These are phyloP conservation scores for Erythrolamprus reginae DNA, from an alignment of 2,113 vertebrate species.

Conservation along the genomic window DNA sequence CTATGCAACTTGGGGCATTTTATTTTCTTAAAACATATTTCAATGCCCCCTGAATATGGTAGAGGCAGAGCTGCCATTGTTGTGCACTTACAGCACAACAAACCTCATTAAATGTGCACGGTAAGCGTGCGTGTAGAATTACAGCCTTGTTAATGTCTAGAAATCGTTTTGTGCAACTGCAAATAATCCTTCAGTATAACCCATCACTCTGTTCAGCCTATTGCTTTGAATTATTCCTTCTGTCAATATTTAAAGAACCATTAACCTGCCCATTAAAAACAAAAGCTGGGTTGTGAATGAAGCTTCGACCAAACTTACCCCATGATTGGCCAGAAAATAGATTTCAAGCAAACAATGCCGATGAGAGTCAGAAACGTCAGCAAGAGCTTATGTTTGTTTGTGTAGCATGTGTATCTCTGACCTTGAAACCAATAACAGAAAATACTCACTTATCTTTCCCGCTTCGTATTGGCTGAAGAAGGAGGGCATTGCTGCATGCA, in stretches of 20 bases:
- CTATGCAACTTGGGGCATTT: neutral
- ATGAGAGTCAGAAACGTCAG: neutral
- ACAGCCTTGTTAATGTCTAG: neutral
- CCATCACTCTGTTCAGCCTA: neutral
- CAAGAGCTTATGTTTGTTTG: neutral
- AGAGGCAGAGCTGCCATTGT: neutral
- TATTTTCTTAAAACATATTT: neutral
- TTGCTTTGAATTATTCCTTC: slow-evolving; percentile 1
- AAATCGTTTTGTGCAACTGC: neutral
- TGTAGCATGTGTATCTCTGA: neutral
- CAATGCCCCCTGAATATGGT: neutral
- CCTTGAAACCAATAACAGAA: neutral
- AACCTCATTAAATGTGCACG: neutral
- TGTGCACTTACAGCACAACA: neutral
- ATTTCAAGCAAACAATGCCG: neutral
- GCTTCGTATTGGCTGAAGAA: neutral
- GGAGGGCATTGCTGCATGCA: neutral
- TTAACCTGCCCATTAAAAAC: slow-evolving; percentile 1
- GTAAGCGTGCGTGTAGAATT: neutral
- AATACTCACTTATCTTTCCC: neutral
- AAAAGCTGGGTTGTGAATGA: slow-evolving; percentile 4
- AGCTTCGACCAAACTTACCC: slow-evolving; percentile 5
- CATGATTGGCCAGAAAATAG: slow-evolving; percentile 1
- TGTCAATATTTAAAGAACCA: slow-evolving; percentile 34
- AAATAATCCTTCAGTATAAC: neutral